These are phyloP conservation scores for Venustaconcha ellipsiformis DNA, from an alignment of 1,140 invertebrate species.

Conservation along the genomic window DNA sequence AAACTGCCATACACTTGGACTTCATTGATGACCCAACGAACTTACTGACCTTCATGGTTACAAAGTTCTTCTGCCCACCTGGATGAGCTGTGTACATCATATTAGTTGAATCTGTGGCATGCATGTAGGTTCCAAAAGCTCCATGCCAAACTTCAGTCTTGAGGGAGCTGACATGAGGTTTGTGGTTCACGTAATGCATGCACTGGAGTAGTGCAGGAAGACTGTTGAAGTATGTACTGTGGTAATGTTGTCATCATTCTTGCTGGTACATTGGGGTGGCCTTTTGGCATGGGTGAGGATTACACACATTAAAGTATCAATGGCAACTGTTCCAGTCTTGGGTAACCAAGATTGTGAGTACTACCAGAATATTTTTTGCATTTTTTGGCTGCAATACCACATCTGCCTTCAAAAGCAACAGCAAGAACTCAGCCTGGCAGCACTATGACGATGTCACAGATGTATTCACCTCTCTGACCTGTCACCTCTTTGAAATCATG, in stretches of 20 bases:
- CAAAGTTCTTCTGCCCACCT: neutral
- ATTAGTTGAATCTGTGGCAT: neutral
- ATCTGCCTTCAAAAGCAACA: conserved; percentile 10
- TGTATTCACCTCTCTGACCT: neutral
- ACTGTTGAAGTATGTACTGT: conserved; percentile 2
- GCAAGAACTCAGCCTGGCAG: conserved; percentile 23
- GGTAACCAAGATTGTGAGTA: neutral
- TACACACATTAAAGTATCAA: conserved; percentile 6
- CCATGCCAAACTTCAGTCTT: conserved; percentile 6
- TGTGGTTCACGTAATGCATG: conserved; percentile 2
- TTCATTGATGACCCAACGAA: conserved; percentile 16
- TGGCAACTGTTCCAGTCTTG: conserved; percentile 2
- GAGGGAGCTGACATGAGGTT: conserved; percentile 16
- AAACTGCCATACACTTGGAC: conserved; percentile 14
- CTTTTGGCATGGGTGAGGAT: conserved; percentile 24
- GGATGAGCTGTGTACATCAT: neutral
- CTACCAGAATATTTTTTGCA: conserved; percentile 7
- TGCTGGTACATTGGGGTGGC: conserved; percentile 8
- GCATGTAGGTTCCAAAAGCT: no score
- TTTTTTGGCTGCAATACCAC: conserved; percentile 11
- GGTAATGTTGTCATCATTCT: conserved; percentile 15
- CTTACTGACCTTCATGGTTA: conserved; percentile 5
- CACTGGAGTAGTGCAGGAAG: neutral
- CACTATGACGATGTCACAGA: conserved; percentile 2
- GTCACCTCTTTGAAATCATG: neutral